A percentile compares a stretch with the other conserved stretches of the same genome.
phyloP scores from a whole-genome alignment of 1,140 invertebrate species.

The Samia ricini region DNA sequence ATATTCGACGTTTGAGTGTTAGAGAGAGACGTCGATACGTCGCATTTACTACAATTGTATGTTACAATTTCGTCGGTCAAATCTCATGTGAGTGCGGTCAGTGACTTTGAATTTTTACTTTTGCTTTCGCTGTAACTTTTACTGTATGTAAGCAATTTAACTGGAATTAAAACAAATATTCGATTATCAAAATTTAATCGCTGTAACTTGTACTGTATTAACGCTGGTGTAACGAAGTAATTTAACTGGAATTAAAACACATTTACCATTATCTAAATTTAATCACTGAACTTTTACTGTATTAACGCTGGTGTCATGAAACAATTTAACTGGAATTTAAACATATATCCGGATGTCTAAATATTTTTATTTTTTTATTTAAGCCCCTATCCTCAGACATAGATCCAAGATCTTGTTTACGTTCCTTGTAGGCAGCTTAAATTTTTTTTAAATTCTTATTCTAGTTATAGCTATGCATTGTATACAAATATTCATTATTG shows the following conservation, averaged over 20 bases:
- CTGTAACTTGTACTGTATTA: slow-evolving; percentile 18
- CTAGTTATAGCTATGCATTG: no score
- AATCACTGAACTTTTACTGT: slow-evolving; percentile 23
- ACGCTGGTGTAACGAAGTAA: no score
- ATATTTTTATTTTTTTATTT: no score
- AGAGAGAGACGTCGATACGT: not conserved
- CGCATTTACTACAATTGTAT: slow-evolving; percentile 6
- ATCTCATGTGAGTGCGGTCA: slow-evolving; percentile 25
- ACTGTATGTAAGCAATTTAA: not conserved
- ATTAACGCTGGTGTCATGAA: not conserved
- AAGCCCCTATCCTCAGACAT: no score
- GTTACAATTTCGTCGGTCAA: slow-evolving; percentile 28
- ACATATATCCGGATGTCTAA: no score
- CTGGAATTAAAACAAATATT: not conserved
- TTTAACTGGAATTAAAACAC: no score
- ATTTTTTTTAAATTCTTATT: no score
- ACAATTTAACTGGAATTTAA: slow-evolving; percentile 1
- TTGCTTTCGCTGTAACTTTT: slow-evolving; percentile 30
- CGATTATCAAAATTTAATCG: no score
- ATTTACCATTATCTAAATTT: no score
- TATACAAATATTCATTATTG: no score
- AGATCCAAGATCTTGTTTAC: no score
- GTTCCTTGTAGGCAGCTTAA: no score
- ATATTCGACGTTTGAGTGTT: not conserved
- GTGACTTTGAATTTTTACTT: slow-evolving; percentile 27